Percentiles rank a stretch among this genome's conserved stretches.
These are phyloP conservation scores for Drosophila sordidula DNA, from an alignment of 2,888 invertebrate genomes.

Conservation along the genomic window DNA sequence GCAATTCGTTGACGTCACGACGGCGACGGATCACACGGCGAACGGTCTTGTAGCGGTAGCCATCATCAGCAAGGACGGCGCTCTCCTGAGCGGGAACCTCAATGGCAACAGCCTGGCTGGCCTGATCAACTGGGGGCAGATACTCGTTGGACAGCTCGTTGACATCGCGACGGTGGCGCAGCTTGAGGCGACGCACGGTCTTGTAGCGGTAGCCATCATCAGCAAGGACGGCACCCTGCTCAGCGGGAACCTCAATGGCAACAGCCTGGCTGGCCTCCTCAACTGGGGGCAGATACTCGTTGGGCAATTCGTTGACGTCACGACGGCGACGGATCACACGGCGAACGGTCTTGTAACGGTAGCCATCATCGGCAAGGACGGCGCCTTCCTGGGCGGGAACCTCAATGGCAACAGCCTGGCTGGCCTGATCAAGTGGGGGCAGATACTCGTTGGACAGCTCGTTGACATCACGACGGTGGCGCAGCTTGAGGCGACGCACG, in stretches of 20 bases:
- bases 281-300: constrained; percentile 71
- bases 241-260: constrained; percentile 39
- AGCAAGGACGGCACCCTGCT: constrained; percentile 41
- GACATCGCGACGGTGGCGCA: constrained; percentile 71
- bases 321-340: constrained; percentile 74
- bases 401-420: constrained; percentile 30
- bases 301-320: constrained; percentile 69
- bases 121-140: constrained; percentile 61
- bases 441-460: constrained; percentile 75
- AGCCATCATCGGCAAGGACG: constrained; percentile 68
- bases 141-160: constrained; percentile 66
- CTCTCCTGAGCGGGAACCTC: constrained; percentile 35
- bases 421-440: constrained; percentile 58
- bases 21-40: constrained; percentile 73
- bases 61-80: constrained; percentile 69
- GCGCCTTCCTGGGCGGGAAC: constrained; percentile 39
- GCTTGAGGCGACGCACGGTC: constrained; percentile 57
- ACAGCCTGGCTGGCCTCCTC: constrained; percentile 34
- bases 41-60: constrained; percentile 78
- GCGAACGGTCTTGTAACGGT: constrained; percentile 75
- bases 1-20: constrained; percentile 75
- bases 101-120: constrained; percentile 27
- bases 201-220: constrained; percentile 75
- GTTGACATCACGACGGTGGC: constrained; percentile 74
- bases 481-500: constrained; percentile 71